Conservation (phyloP, 2,797 vertebrate species). For the Takifugu ocellatus region DNA sequence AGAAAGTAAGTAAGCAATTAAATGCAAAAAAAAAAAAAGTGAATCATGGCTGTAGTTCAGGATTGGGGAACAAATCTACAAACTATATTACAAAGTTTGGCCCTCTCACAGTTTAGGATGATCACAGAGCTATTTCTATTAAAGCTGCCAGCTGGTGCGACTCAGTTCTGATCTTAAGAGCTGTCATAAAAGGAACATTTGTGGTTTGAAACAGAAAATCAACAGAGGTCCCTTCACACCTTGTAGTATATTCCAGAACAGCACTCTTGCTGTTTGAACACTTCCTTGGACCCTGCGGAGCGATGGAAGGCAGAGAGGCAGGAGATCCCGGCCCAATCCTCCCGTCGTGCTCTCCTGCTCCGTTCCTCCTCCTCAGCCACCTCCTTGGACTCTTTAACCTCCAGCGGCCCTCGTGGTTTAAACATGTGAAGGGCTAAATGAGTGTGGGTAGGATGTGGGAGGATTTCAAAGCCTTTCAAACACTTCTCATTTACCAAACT, state of each 20-base stretch:
- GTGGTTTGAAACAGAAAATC: neutral
- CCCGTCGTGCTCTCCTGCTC: constrained; percentile 9
- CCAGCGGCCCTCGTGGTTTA: constrained; percentile 22
- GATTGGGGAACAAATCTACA: neutral
- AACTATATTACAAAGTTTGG: neutral
- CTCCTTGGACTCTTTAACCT: constrained; percentile 9
- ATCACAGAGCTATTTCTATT: neutral
- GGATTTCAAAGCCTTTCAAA: constrained; percentile 25
- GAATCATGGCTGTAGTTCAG: neutral
- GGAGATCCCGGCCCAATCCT: constrained; percentile 3
- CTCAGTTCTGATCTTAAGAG: neutral
- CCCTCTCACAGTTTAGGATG: neutral
- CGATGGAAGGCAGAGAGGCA: neutral
- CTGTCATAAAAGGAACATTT: neutral
- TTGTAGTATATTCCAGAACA: neutral
- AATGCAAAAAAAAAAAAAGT: too few species aligned
- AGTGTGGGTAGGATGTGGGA: constrained; percentile 27
- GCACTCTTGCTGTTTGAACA: constrained; percentile 1
- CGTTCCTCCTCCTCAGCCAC: constrained; percentile 4
- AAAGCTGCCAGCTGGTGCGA: neutral
- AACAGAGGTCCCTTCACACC: too few species aligned
- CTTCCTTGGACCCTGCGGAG: neutral
- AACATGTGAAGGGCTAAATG: constrained; percentile 25
- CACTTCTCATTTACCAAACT: constrained; percentile 5
- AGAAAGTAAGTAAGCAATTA: too few species aligned